These are phyloP conservation scores for Mastacembelus armatus DNA, from an alignment of 2,797 vertebrate species.

Conservation along the genomic window DNA sequence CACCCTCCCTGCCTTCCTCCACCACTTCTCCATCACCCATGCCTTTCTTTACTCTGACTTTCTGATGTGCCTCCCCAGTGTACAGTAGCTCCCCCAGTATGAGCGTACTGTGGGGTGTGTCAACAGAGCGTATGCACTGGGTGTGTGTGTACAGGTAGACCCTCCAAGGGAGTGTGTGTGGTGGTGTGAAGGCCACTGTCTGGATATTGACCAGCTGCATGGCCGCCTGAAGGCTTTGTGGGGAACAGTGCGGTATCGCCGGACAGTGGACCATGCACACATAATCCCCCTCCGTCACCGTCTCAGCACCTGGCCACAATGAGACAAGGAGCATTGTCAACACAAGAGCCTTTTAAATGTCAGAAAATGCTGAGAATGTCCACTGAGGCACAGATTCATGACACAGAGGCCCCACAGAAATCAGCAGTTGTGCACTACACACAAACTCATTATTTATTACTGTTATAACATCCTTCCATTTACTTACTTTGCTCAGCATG, in stretches of 20 bases:
- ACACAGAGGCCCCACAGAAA: no score
- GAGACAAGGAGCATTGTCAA: slow-evolving; percentile 4
- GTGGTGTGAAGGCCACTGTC: slow-evolving; percentile 90
- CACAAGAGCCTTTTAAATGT: background rate
- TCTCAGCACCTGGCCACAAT: slow-evolving; percentile 37
- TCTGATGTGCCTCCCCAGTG: slow-evolving; percentile 42
- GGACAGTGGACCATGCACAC: slow-evolving; percentile 40
- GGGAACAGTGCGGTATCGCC: slow-evolving; percentile 60
- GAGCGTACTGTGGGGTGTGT: slow-evolving; percentile 73
- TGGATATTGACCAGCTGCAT: slow-evolving; percentile 93
- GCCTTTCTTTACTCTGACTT: slow-evolving; percentile 6
- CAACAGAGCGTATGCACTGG: slow-evolving; percentile 56
- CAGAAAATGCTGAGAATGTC: background rate
- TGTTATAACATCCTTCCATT: slow-evolving; percentile 3
- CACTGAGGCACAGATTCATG: no score
- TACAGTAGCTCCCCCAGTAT: slow-evolving; percentile 90
- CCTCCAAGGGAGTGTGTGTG: slow-evolving; percentile 88
- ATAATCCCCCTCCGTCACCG: slow-evolving; percentile 9
- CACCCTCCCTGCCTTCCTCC: background rate
- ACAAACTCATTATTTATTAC: no score
- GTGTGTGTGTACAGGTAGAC: slow-evolving; percentile 90
- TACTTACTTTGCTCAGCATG: slow-evolving; percentile 55
- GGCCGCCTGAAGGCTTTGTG: slow-evolving; percentile 88
- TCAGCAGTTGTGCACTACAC: no score
- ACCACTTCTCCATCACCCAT: background rate